Evolutionary conservation across 2,113 vertebrate species (phyloP), one percentile per base, ranked within the genome.

Genomic region (Daphoenositta chrysoptera): DNA sequence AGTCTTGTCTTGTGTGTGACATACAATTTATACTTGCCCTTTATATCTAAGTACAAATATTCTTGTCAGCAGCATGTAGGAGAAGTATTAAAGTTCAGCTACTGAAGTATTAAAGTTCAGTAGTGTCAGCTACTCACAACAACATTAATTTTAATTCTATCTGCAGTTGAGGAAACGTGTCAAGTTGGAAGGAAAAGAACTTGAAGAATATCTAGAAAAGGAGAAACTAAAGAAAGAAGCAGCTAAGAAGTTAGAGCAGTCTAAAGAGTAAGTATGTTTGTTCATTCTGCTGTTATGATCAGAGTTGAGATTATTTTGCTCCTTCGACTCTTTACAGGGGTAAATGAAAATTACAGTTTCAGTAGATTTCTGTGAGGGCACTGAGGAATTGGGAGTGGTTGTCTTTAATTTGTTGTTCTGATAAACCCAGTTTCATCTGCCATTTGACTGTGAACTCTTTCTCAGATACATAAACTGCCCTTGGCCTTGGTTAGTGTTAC

Each of bases 201-300:
- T 99, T 87, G 99, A 99, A 61, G 99, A 99, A 56, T 99, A 98
- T 87, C 76, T 99, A 40, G 99, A 99, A 92, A 99, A 99, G 90
- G 99, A 99, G 63, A 99, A 98, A 90, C 93, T 99, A 37, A 99
- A 99, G 97, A 99, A 99, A 95, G 99, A 99, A 97, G 99, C 98
- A 33, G 99, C 99, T 23, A 99, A 99, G 96, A 99, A 99, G 93
- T 98, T 99, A 28, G 99, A 99, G 96, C 99, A 99, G 93, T 99
- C 98, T n/a, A 99, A 99, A 98, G 99, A 99, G 99, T 99, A 96
- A 98, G 99, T 98, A 28, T 76, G 1, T 77, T 58, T 56, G 11
- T 30, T 84, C 5, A 21, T 69, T 80, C 35, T 72, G 35, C 39
- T 85, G 7, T 70, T 80, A 17, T 0, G 1, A 14, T 80, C 44